phyloP scores from a whole-genome alignment of 2,888 invertebrate species.

The Micropterix aruncella region DNA sequence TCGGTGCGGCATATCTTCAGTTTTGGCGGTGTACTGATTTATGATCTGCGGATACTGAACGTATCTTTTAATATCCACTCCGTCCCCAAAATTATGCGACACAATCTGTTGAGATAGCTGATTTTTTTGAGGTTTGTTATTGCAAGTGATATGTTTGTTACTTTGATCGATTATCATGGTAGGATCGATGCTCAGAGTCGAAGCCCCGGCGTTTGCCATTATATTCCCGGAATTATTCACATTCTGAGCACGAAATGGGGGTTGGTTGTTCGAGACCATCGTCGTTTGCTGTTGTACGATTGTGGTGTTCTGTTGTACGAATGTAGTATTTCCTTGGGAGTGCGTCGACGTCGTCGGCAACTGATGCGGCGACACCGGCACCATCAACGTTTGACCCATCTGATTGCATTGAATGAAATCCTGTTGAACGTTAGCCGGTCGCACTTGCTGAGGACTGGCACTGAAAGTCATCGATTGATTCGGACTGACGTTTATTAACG shows the following conservation, averaged over 20 bases:
- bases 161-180: slow-evolving; percentile 36
- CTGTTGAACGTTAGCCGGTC: slow-evolving; percentile 43
- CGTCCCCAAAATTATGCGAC: slow-evolving; percentile 9
- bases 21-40: slow-evolving; percentile 8
- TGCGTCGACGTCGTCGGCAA: slow-evolving; percentile 36
- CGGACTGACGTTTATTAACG: slow-evolving; percentile 60
- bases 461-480: slow-evolving; percentile 51
- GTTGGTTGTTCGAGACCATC: slow-evolving; percentile 55
- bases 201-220: slow-evolving; percentile 21
- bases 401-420: slow-evolving; percentile 59
- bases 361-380: slow-evolving; percentile 50
- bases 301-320: slow-evolving; percentile 74
- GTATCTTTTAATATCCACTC: slow-evolving; percentile 8
- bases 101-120: slow-evolving; percentile 8
- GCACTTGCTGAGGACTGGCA: slow-evolving; percentile 34
- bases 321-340: slow-evolving; percentile 53
- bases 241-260: slow-evolving; percentile 19
- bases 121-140: neutral
- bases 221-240: slow-evolving; percentile 17
- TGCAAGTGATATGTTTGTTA: slow-evolving; percentile 6
- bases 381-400: slow-evolving; percentile 57
- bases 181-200: slow-evolving; percentile 43
- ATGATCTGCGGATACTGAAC: slow-evolving; percentile 10
- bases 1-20: neutral
- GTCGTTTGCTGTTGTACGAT: slow-evolving; percentile 74